phyloP scores from a whole-genome alignment of 2,888 invertebrate species.

The Volucella zonaria region DNA sequence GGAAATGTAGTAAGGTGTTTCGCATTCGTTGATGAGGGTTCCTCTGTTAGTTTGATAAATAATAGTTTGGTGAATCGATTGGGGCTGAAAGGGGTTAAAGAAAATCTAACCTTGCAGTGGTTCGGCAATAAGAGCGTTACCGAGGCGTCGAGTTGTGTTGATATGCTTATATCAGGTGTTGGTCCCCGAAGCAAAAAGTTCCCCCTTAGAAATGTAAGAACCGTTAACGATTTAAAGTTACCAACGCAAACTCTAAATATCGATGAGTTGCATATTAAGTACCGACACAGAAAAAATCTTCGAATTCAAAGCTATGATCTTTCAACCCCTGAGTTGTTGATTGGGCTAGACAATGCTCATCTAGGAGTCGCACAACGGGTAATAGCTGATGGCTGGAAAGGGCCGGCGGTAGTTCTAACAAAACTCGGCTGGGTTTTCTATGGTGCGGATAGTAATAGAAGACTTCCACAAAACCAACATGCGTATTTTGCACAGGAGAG shows the following conservation, averaged over 20 bases:
- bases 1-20: no score
- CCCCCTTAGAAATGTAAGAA: slow-evolving; percentile 48
- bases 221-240: slow-evolving; percentile 20
- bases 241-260: slow-evolving; percentile 33
- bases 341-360: no score
- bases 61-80: slow-evolving; percentile 34
- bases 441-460: no score
- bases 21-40: slow-evolving; percentile 41
- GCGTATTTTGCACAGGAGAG: no score
- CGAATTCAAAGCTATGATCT: no score
- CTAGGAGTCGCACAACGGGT: no score
- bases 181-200: slow-evolving; percentile 15
- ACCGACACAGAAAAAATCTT: slow-evolving; percentile 8
- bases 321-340: no score
- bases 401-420: no score
- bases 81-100: slow-evolving; percentile 27
- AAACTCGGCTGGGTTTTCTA: no score
- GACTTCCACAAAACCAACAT: no score
- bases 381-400: no score
- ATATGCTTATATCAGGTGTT: slow-evolving; percentile 56
- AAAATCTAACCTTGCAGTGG: slow-evolving; percentile 58
- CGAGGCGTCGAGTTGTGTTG: slow-evolving; percentile 33
- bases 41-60: slow-evolving; percentile 40
- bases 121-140: slow-evolving; percentile 17
- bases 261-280: slow-evolving; percentile 24